These are phyloP conservation scores for Aphyosemion australe DNA, from an alignment of 2,113 vertebrate genomes.

Conservation along the genomic window DNA sequence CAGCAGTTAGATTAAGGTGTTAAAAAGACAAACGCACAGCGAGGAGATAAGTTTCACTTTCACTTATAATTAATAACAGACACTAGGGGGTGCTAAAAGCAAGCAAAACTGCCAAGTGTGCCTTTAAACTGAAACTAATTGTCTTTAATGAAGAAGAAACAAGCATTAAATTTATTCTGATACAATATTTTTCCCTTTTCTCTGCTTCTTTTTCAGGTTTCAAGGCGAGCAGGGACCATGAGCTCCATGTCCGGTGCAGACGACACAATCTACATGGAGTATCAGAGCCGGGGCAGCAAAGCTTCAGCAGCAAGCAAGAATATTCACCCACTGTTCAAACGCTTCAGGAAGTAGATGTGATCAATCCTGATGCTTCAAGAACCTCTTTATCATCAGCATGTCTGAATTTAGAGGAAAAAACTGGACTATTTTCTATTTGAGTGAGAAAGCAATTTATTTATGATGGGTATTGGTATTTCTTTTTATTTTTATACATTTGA, in stretches of 20 bases:
- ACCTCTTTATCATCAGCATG: too few relatives aligned
- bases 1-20: too few relatives aligned
- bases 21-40: too few relatives aligned
- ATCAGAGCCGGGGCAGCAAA: slow-evolving; percentile 85
- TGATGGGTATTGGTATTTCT: neutral
- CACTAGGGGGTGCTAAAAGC: too few relatives aligned
- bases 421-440: neutral
- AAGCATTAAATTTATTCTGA: too few relatives aligned
- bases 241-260: slow-evolving; percentile 97
- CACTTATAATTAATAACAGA: too few relatives aligned
- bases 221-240: slow-evolving; percentile 89
- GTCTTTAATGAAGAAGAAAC: too few relatives aligned
- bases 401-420: too few relatives aligned
- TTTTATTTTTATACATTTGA: slow-evolving; percentile 1
- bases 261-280: slow-evolving; percentile 94
- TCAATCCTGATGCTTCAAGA: slow-evolving; percentile 4
- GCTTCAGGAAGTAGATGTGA: slow-evolving; percentile 87
- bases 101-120: too few relatives aligned
- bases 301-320: slow-evolving; percentile 66
- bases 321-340: slow-evolving; percentile 93
- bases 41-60: too few relatives aligned
- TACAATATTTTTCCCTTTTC: neutral
- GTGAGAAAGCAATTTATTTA: neutral
- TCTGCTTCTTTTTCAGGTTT: slow-evolving; percentile 78
- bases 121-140: too few relatives aligned